These are phyloP conservation scores for Bos taurus DNA, from an alignment of 2,113 vertebrate species.

Conservation along the genomic window DNA sequence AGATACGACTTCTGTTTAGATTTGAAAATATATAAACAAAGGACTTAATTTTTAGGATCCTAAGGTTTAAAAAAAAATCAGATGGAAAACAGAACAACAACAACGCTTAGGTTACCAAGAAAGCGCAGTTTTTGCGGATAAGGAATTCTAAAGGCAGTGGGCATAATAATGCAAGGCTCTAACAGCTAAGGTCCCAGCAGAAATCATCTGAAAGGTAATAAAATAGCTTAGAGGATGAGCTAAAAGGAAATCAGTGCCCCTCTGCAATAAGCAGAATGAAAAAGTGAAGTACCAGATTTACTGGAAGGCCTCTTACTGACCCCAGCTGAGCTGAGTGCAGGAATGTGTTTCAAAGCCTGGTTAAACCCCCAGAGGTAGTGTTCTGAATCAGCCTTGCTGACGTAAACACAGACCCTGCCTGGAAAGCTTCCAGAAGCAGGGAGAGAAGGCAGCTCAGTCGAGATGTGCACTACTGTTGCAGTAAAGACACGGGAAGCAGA, in stretches of 20 bases:
- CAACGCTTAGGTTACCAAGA: not conserved
- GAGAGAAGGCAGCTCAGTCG: conserved; percentile 41
- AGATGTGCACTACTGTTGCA: not conserved
- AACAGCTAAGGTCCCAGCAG: not conserved
- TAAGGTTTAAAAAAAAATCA: not conserved
- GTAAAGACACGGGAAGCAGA: conserved; percentile 45
- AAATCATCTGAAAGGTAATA: conserved; percentile 5
- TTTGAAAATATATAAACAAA: conserved; percentile 59
- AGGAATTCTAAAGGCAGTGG: not conserved
- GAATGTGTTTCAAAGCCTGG: conserved; percentile 27
- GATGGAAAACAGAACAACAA: not conserved
- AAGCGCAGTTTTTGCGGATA: not conserved
- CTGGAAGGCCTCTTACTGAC: not conserved
- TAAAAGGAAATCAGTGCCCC: not conserved
- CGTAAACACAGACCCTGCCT: conserved; percentile 55
- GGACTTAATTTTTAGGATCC: not conserved
- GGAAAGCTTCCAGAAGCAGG: conserved; percentile 50
- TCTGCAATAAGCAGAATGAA: not conserved
- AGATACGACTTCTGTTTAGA: conserved; percentile 59
- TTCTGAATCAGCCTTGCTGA: conserved; percentile 68
- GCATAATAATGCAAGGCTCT: not conserved
- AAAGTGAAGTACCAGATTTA: not conserved
- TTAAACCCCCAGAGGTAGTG: conserved; percentile 57
- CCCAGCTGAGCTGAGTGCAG: conserved; percentile 6
- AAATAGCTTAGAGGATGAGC: not conserved